phyloP scores from a whole-genome alignment of 2,113 vertebrate genomes.

The Saccopteryx bilineata region DNA sequence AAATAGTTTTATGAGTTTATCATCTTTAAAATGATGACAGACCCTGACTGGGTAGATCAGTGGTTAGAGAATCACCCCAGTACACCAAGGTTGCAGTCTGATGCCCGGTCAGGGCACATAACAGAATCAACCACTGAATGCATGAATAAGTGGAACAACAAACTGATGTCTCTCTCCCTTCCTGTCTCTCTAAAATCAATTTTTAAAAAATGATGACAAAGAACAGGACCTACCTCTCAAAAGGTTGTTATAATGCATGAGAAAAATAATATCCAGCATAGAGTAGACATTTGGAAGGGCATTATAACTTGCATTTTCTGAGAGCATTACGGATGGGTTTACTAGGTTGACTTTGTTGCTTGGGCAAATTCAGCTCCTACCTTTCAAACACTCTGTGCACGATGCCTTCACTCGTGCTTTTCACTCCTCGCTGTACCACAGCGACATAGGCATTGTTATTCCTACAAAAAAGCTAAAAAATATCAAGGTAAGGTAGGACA shows the following conservation, averaged over 20 bases:
- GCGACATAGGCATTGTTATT: not conserved
- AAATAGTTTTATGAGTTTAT: not conserved
- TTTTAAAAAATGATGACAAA: not conserved
- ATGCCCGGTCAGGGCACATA: no score
- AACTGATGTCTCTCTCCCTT: no score
- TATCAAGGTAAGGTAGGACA: not conserved
- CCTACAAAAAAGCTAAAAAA: not conserved
- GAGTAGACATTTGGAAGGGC: not conserved
- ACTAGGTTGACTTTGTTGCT: not conserved
- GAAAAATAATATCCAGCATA: not conserved
- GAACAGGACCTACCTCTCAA: not conserved
- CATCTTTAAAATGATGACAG: constrained; percentile 4
- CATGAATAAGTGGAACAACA: no score
- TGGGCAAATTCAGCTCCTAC: not conserved
- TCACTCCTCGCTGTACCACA: not conserved
- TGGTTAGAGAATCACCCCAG: no score
- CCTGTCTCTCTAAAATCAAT: no score
- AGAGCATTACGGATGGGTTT: constrained; percentile 7
- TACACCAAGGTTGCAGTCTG: no score
- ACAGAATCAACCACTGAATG: no score
- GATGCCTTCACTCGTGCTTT: not conserved
- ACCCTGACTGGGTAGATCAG: no score
- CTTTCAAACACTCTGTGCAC: not conserved
- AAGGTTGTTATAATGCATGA: not conserved
- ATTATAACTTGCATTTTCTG: not conserved